Conservation (phyloP, 2,797 vertebrate genomes). For the Mycteria americana region DNA sequence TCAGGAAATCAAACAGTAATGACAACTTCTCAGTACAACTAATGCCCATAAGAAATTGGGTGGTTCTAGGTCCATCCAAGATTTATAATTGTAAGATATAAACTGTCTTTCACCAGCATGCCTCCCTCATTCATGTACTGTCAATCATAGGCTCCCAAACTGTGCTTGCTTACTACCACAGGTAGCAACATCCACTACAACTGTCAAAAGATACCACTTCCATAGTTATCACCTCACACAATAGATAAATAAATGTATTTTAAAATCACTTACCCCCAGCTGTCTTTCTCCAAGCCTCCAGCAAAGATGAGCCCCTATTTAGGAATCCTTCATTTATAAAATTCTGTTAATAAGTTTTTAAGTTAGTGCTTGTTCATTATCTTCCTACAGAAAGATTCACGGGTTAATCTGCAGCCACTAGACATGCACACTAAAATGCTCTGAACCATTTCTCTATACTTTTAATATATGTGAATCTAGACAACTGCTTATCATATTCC, state of each 20-base stretch:
- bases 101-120: not conserved
- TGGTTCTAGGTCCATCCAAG: not conserved
- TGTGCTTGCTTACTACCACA: not conserved
- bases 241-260: not conserved
- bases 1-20: not conserved
- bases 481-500: not conserved
- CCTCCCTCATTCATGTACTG: not conserved
- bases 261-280: not conserved
- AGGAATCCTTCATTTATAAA: not conserved
- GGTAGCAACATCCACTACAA: not conserved
- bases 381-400: not conserved
- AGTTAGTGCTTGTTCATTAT: not conserved
- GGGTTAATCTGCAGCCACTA: not conserved
- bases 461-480: not conserved
- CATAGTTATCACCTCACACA: not conserved
- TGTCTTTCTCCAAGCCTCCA: not conserved
- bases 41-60: accelerated
- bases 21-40: not conserved
- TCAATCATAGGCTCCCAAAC: not conserved
- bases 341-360: not conserved
- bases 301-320: not conserved
- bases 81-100: not conserved
- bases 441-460: not conserved
- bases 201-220: not conserved
- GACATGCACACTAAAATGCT: not conserved